Base-by-base conservation (phyloP, 2,888 invertebrate species). In the Schrankia costaestrigalis region DNA sequence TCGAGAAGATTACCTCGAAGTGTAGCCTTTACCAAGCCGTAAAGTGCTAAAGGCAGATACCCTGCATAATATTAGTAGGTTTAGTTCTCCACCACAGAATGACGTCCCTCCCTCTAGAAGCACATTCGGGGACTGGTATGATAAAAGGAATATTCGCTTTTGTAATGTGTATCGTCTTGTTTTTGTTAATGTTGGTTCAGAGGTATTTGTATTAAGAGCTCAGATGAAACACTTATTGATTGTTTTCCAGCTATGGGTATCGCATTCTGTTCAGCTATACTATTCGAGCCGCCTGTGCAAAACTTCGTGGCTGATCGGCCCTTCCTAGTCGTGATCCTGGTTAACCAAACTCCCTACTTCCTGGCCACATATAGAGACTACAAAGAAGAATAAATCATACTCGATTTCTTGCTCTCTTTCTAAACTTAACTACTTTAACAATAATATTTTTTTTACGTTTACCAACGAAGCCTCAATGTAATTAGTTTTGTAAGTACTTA, bases 281-380 rank as follows among this genome's bases (percentile, higher is more conserved):
- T 77, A 24, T 45, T 56, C 44, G 33, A 52, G 28, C 39, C 44
- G 1, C 72, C 71, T 5, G 69, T 70, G 39, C 67, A 42, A 5
- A 38, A 35, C 9, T 82, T 83, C 63, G 46, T 50, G 7, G 83
- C 79, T 0, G 73, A 83, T 45, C 72, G 63, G 8, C 78, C 81
- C 0, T 83, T 82, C 68, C 38, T 82, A 30, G 66, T 62, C 5
- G 58, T 49, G 4, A 65, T 83, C 30, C 38, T 71, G 11, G 53
- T 64, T 12, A 54, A 60, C 11, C 60, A 59, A 28, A 48, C 53
- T 0, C 61, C 69, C 1, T 69, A 63, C 50, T 82, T 83, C 63
- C 41, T 67, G 23, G 68, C 76, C 3, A 51, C 58, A 1, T 63
- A 69, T 38, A 21, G 32, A 6, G 33, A 22, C 9, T n/a, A n/a